Evolutionary conservation across 2,113 vertebrate species (phyloP).

Genomic region (Sitta europaea): DNA sequence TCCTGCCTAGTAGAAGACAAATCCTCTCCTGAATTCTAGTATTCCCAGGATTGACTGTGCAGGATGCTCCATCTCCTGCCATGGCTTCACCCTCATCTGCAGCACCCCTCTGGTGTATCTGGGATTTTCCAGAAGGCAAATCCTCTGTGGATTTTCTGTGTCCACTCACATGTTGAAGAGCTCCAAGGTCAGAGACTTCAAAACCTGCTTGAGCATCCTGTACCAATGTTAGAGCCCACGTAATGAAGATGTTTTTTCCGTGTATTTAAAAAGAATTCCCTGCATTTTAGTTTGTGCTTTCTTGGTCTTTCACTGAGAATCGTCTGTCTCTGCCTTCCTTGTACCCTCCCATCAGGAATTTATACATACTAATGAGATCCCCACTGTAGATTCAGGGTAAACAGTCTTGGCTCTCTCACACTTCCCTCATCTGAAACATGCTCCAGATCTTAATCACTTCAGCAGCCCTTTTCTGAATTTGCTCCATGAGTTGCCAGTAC

Average conservation of each 20-base stretch:
- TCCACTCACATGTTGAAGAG: neutral
- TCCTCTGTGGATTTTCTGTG: no score
- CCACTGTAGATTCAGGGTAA: neutral
- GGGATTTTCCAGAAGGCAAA: no score
- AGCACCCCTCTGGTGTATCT: no score
- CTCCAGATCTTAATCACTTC: neutral
- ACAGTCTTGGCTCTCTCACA: neutral
- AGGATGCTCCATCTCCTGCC: no score
- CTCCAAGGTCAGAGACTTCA: neutral
- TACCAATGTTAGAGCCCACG: neutral
- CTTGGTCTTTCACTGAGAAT: neutral
- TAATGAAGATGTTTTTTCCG: rapidly evolving
- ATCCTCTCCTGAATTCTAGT: no score
- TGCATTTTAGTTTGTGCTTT: neutral
- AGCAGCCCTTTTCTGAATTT: neutral
- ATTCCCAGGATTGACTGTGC: no score
- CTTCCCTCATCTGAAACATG: neutral
- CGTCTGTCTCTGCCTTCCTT: neutral
- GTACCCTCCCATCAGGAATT: neutral
- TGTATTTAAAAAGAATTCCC: neutral
- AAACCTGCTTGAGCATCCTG: neutral
- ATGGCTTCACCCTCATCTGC: no score
- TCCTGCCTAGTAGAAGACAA: no score
- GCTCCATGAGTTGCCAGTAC: neutral
- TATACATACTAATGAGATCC: neutral